Evolutionary conservation across 2,113 vertebrate species (phyloP).

Genomic region (Dasyornis broadbenti): DNA sequence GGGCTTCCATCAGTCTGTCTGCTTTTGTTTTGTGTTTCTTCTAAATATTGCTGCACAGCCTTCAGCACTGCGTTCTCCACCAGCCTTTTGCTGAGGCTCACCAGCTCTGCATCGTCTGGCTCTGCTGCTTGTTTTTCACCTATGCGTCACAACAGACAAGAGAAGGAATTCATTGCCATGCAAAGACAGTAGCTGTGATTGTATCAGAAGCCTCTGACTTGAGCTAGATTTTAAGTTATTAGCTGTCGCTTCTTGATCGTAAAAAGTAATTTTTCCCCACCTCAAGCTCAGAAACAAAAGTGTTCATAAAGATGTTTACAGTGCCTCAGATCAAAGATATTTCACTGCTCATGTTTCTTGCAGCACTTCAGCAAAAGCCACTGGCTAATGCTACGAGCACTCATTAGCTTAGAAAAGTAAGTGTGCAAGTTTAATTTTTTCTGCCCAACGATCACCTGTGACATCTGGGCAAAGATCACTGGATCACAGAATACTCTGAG

Average conservation of each 20-base stretch:
- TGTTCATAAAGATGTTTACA: background rate
- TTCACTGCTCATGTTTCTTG: background rate
- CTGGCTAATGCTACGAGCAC: background rate
- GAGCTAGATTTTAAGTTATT: background rate
- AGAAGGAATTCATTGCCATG: constrained; percentile 65
- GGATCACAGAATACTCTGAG: background rate
- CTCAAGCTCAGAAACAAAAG: background rate
- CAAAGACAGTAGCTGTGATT: background rate
- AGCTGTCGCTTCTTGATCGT: background rate
- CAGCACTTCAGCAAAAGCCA: background rate
- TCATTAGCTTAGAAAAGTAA: background rate
- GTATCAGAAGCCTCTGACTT: background rate
- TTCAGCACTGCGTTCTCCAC: constrained; percentile 87
- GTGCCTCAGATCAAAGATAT: background rate
- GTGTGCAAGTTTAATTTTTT: background rate
- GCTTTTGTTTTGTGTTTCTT: constrained; percentile 81
- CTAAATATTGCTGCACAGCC: constrained; percentile 86
- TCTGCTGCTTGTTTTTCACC: constrained; percentile 80
- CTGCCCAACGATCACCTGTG: background rate
- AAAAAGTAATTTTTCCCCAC: background rate
- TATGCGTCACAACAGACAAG: constrained; percentile 79
- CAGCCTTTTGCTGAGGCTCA: constrained; percentile 85
- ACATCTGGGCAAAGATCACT: background rate
- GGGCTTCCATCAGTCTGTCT: constrained; percentile 72
- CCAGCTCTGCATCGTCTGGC: constrained; percentile 84